Evolutionary conservation across 2,888 invertebrate species (phyloP), one percentile per base, ranked within the genome.

Genomic region (Hyles lineata): DNA sequence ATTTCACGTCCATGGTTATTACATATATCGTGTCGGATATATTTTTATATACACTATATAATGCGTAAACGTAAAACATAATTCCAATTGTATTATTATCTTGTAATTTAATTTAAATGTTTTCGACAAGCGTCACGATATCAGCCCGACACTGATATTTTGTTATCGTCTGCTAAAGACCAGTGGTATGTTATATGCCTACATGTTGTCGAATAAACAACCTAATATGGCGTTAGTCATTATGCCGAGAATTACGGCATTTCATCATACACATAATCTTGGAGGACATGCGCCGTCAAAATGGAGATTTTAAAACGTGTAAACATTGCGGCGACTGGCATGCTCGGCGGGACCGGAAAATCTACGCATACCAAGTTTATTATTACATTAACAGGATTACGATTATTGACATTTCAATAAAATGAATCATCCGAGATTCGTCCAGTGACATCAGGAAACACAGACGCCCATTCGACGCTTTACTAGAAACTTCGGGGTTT

Each of bases 191-290:
- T 70, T 76, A 75, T 76, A 75, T 78, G 21, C 60, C 69, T 70
- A 73, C 75, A 72, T 74, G 19, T 29, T 19, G n/a, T 8, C 8
- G 35, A 63, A 55, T 72, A 70, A 73, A 73, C 73, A 62, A 78
- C 69, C 76, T 76, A 72, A 75, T 74, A 74, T 76, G 79, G 79
- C 79, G 79, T 76, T 82, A 78, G 77, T 80, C 83, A 83, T 75
- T 78, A 75, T 83, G 82, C 82, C 63, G 72, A 79, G 82, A 82
- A 82, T 73, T 78, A 78, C 77, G 72, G 55, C 76, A 78, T 79
- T 76, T 73, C 74, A 74, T 79, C 75, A 77, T 78, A 83, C 82
- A 79, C 74, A 77, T 80, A 82, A 82, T 82, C 78, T 67, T 15
- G 72, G 76, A 70, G 52, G 70, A 73, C 82, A 76, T 76, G 77